Conservation (phyloP, 2,113 vertebrate genomes). For the Bos indicus region DNA sequence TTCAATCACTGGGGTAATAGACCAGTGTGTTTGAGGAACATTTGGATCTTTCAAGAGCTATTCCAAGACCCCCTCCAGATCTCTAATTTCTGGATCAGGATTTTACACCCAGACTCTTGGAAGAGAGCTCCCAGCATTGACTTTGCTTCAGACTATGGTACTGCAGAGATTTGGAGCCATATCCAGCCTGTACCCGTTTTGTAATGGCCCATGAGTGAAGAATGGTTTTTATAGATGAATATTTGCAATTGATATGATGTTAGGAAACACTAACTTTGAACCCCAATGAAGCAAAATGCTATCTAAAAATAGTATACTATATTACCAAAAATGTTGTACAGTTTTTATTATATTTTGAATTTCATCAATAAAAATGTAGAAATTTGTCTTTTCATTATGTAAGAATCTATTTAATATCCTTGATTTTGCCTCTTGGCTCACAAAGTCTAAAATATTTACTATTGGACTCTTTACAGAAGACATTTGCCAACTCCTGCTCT, state of each 20-base stretch:
- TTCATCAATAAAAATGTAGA: not conserved
- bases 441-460: not conserved
- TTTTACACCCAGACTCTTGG: not conserved
- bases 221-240: not conserved
- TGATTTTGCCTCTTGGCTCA: constrained; percentile 1
- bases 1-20: not conserved
- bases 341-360: not conserved
- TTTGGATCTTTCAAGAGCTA: not conserved
- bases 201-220: not conserved
- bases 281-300: not conserved
- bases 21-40: not conserved
- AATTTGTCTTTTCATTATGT: not conserved
- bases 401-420: not conserved
- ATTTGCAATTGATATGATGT: not conserved
- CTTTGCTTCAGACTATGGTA: not conserved
- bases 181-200: not conserved
- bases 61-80: not conserved
- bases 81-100: not conserved
- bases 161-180: not conserved
- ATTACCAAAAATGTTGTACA: not conserved
- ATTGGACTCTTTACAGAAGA: not conserved
- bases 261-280: not conserved
- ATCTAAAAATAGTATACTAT: not conserved
- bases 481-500: not conserved
- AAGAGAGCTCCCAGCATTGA: not conserved